Evolutionary conservation across 2,113 vertebrate species (phyloP).

Genomic region (Brachypodius melanocephalos): DNA sequence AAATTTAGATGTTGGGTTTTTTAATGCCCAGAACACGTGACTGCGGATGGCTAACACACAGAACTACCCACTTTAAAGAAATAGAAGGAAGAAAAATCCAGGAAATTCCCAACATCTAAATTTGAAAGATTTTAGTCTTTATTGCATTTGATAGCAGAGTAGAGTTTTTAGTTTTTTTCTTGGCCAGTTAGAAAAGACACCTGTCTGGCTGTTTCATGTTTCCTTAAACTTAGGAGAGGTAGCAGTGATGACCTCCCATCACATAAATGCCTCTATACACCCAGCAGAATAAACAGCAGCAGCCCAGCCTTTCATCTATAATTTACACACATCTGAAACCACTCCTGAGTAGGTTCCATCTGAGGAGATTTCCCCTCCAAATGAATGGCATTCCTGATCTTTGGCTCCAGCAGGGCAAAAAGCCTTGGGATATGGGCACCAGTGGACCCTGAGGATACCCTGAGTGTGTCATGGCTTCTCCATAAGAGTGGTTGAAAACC

Average conservation of each 20-base stretch:
- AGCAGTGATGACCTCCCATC: neutral
- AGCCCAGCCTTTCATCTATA: neutral
- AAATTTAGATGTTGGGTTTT: neutral
- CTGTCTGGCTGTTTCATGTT: neutral
- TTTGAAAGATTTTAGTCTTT: too few relatives aligned
- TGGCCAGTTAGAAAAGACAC: neutral
- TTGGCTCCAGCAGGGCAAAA: neutral
- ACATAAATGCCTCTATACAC: neutral
- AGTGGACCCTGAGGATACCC: neutral
- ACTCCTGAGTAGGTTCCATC: neutral
- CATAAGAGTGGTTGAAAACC: neutral
- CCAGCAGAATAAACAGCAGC: neutral
- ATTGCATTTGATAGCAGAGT: neutral
- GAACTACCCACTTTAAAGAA: too few relatives aligned
- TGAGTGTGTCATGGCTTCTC: neutral
- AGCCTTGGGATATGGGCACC: neutral
- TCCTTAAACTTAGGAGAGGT: neutral
- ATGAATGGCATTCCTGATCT: neutral
- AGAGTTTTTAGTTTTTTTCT: neutral
- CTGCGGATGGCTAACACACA: too few relatives aligned
- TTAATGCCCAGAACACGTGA: too few relatives aligned
- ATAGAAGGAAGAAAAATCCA: too few relatives aligned
- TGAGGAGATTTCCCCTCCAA: neutral
- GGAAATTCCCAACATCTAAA: too few relatives aligned
- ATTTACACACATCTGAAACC: neutral